phyloP scores from a whole-genome alignment of 2,888 invertebrate species.

The Sphinx pinastri region DNA sequence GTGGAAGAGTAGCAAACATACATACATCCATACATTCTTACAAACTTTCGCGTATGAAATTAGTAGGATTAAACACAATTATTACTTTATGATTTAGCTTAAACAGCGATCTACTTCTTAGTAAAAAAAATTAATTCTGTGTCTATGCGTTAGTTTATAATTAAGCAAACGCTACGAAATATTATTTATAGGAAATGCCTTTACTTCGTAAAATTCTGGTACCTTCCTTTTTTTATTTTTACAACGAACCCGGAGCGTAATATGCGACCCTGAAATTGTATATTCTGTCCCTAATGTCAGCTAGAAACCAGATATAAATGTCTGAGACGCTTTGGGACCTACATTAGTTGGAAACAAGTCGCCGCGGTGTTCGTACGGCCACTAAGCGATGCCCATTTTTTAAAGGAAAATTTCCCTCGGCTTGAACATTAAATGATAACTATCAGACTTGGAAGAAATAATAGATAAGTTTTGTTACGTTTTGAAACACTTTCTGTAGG shows the following conservation, averaged over 20 bases:
- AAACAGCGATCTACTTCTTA: too few relatives aligned
- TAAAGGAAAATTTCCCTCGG: constrained; percentile 46
- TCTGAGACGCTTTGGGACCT: constrained; percentile 51
- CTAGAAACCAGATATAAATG: constrained; percentile 61
- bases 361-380: constrained; percentile 46
- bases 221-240: not conserved
- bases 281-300: constrained; percentile 50
- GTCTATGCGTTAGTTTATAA: too few relatives aligned
- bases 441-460: constrained; percentile 15
- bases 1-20: too few relatives aligned
- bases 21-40: too few relatives aligned
- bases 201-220: not conserved
- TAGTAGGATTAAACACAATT: too few relatives aligned
- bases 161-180: too few relatives aligned
- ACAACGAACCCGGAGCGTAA: constrained; percentile 5
- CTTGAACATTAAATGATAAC: constrained; percentile 36
- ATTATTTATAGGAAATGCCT: too few relatives aligned
- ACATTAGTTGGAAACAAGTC: constrained; percentile 63
- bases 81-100: too few relatives aligned
- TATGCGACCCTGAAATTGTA: constrained; percentile 46
- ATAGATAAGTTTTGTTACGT: not conserved
- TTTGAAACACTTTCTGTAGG: not conserved
- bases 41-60: too few relatives aligned
- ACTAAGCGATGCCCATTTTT: constrained; percentile 52
- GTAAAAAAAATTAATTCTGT: not conserved